Evolutionary conservation across 2,113 vertebrate genomes (phyloP).

Genomic region (Eulacestoma nigropectus): DNA sequence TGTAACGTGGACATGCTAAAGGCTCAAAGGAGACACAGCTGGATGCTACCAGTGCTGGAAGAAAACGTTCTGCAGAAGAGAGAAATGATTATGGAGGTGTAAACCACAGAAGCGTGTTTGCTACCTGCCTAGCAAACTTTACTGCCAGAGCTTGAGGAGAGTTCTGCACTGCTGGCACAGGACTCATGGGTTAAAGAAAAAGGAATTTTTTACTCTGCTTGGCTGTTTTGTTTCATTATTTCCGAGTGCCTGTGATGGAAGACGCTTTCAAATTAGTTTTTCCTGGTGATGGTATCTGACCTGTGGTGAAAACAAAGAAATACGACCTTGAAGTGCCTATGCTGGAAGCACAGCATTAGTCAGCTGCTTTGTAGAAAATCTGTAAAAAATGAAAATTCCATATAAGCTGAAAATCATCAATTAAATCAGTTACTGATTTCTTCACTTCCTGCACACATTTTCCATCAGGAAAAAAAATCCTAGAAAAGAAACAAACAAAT

Average conservation of each 20-base stretch:
- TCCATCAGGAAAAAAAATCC: slow-evolving; percentile 22
- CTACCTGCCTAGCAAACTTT: background rate
- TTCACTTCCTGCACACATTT: background rate
- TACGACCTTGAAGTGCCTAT: background rate
- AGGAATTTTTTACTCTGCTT: background rate
- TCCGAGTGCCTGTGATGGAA: slow-evolving; percentile 8
- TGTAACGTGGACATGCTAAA: background rate
- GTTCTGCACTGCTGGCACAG: background rate
- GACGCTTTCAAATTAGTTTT: slow-evolving; percentile 45
- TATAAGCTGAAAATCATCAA: slow-evolving; percentile 4
- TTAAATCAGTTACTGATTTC: slow-evolving; percentile 18
- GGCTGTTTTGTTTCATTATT: background rate
- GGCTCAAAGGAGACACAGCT: background rate
- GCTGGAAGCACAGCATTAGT: background rate
- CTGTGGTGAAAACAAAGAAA: slow-evolving; percentile 45
- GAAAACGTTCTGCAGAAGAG: background rate
- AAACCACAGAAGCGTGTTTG: background rate
- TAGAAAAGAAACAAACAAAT: slow-evolving; percentile 23
- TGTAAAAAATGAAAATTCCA: slow-evolving; percentile 4
- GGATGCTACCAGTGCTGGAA: background rate
- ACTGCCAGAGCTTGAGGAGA: background rate
- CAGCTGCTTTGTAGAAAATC: background rate
- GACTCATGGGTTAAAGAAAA: background rate
- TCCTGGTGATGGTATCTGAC: slow-evolving; percentile 19
- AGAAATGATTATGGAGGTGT: background rate